Evolutionary conservation across 2,113 vertebrate species (phyloP), one percentile per base, ranked within the genome.

Genomic region (Progne subis): DNA sequence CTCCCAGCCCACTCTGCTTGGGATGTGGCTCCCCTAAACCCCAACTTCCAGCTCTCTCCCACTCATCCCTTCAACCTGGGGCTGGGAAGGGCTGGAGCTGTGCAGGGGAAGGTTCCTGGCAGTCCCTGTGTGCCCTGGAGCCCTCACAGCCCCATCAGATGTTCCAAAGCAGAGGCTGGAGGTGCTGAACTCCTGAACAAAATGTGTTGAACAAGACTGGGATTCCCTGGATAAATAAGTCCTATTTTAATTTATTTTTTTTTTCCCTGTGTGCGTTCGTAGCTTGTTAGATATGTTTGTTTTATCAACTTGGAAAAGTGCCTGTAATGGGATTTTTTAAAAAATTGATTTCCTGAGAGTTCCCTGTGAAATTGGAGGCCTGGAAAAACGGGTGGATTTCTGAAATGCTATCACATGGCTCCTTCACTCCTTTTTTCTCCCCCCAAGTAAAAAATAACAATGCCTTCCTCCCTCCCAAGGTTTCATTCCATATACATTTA

Each of bases 311-410:
- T 94, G 94, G 90, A 82, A 81, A 90, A 85, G 26, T 50, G 87
- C 88, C 88, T 70, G 34, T 26, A 53, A 59, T 12, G 8, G 67
- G 34, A 77, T 37, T 71, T 75, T 71, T 65, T 10, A 93, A 68
- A 86, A 96, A 97, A 78, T 83, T 24, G 96, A 97, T 98, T 98
- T 98, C 95, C 97, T 97, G 95, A 90, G 95, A 97, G 93, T 97
- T 98, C 97, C 96, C 96, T 97, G 94, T 97, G 97, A 97, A 98
- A 97, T 90, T 94, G 96, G 96, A 97, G 97, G 91, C 97, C 96
- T 97, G 95, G 87, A 97, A 88, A 97, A 94, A 94, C 0, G 69
- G 59, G 90, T 95, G 92, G 96, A 92, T 97, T 97, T 97, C 94
- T 97, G 95, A 87, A 97, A 95, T 88, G 61, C 68, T 94, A 23